Base-by-base conservation (phyloP, 2,888 invertebrate species). In the Tetrapedia diversipes region DNA sequence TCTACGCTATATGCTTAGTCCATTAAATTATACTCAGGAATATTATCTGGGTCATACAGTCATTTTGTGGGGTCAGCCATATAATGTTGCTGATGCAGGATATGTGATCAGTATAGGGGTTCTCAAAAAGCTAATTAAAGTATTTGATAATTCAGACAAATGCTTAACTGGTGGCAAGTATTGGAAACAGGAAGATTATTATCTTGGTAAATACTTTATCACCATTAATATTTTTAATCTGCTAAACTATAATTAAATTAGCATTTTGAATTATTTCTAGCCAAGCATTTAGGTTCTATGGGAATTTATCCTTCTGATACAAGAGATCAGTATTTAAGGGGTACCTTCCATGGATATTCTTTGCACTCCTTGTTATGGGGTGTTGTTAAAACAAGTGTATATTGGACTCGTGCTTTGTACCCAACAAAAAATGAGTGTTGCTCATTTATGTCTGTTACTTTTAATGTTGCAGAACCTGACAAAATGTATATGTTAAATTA, bases 111-210 rank as follows among this genome's bases (percentile, higher is more conserved):
- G 94, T 85, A 90, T 87, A 83, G 93, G 92, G n/a, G 91, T 92
- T 29, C 81, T 94, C 41, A 66, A 79, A 8, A 89, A 89, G 49
- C 85, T 94, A 27, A 86, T 91, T n/a, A 80, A 89, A 11, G 91
- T 88, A 70, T 92, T 93, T 81, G 89, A 91, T 75, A 89, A 86
- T n/a, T 84, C 90, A 0, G 86, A 91, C 37, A 89, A 91, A 47
- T 94, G 94, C 87, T 80, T 87, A n/a, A 84, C 89, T 6, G 91
- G 92, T 64, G 92, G 92, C 51, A 92, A 92, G 69, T 94, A 92
- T 85, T 93, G 93, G 92, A 94, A 94, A 79, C 93, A 93, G 83
- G 94, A 94, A 88, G 94, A 94, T 89, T 94, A 92, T 88, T 93
- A 93, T 89, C 92, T 94, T 73, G 94, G 94, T 93, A 86, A 80